Evolutionary conservation across 2,113 vertebrate genomes (phyloP).

Genomic region (Butorides virescens): DNA sequence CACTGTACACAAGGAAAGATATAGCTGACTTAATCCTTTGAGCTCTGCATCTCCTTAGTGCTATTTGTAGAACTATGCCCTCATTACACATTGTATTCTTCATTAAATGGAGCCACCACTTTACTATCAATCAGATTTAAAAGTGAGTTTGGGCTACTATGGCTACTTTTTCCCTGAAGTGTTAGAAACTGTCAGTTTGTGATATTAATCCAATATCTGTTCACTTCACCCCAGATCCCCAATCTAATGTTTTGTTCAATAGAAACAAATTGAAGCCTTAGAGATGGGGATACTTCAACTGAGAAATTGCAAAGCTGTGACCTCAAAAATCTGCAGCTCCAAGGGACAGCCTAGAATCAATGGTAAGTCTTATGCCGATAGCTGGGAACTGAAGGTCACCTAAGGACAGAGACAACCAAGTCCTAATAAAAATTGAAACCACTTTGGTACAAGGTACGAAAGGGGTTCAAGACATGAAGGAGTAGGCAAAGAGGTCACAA

Average conservation of each 20-base stretch:
- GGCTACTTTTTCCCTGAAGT: not conserved
- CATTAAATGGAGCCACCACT: slow-evolving; percentile 6
- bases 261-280: not conserved
- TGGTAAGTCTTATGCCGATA: not conserved
- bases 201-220: not conserved
- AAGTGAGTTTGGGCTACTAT: not conserved
- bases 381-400: not conserved
- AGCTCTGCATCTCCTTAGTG: not conserved
- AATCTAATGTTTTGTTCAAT: not conserved
- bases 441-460: not conserved
- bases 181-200: not conserved
- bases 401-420: not conserved
- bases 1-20: not conserved
- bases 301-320: not conserved
- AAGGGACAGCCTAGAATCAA: not conserved
- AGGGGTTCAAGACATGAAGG: not conserved
- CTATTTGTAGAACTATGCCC: not conserved
- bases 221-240: not conserved
- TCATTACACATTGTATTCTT: slow-evolving; percentile 6
- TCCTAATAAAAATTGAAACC: not conserved
- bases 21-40: not conserved
- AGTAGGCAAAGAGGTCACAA: not conserved
- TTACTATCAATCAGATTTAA: slow-evolving; percentile 2
- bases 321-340: not conserved
- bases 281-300: not conserved